Percentiles rank a stretch among this genome's conserved stretches.
Evolutionary conservation across 2,888 invertebrate genomes (phyloP).

Genomic region (Rhamnusium bicolor): DNA sequence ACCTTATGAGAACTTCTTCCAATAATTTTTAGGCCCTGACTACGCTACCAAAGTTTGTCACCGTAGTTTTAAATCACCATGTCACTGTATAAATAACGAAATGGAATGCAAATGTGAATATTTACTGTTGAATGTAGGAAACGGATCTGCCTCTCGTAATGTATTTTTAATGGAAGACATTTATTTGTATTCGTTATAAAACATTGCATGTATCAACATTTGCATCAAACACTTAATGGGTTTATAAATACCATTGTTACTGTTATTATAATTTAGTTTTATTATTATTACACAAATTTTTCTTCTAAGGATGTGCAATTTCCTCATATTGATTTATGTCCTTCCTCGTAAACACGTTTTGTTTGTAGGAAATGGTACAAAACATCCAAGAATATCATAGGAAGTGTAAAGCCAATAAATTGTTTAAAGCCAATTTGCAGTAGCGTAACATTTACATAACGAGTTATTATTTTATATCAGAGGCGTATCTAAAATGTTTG

Average conservation of each 20-base stretch:
- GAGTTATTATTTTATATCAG: constrained; percentile 1
- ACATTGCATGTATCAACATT: not conserved
- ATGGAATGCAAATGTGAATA: not conserved
- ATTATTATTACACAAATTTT: constrained; percentile 4
- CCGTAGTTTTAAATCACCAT: no score
- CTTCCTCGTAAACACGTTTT: constrained; percentile 15
- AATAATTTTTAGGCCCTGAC: no score
- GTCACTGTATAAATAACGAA: no score
- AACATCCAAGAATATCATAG: constrained; percentile 17
- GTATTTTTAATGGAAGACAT: not conserved
- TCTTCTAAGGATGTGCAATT: constrained; percentile 9
- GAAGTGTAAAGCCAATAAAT: constrained; percentile 11
- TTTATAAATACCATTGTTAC: not conserved
- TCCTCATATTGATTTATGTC: constrained; percentile 25
- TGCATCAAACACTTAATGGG: not conserved
- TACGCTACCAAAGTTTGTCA: no score
- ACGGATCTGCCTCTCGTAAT: not conserved
- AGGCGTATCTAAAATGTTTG: constrained; percentile 1
- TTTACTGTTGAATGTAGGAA: not conserved
- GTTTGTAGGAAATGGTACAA: not conserved
- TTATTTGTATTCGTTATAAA: not conserved
- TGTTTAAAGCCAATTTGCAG: constrained; percentile 21
- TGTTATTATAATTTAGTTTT: not conserved
- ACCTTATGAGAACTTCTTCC: no score
- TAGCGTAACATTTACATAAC: constrained; percentile 12